Evolutionary conservation across 2,113 vertebrate species (phyloP), one percentile per base, ranked within the genome.

Genomic region (Malurus elegans): DNA sequence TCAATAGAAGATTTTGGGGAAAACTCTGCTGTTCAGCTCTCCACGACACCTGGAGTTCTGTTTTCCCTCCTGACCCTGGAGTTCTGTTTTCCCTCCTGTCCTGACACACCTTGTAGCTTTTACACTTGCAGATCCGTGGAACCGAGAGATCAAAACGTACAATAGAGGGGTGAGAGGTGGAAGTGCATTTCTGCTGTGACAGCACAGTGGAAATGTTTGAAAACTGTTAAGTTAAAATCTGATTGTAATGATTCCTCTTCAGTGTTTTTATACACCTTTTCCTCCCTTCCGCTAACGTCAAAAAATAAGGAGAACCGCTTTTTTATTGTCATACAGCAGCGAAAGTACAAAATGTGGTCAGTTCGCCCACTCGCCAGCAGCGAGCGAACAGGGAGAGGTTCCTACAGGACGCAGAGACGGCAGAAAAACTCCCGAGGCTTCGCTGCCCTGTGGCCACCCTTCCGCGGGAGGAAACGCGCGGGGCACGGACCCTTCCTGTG

Each of bases 151-250:
- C 11, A 67, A 51, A 72, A 51, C 0, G 5, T 8, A 9, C 18
- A 47, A 7, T 0, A 6, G 32, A 25, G 0, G 0, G 10, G 13
- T 4, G n/a, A 61, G 28, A 50, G 13, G 8, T 0, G 28, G 14
- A 65, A 57, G 45, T 5, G 5, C 4, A 6, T 32, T 40, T 38
- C 16, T 71, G 69, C 65, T 36, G 45, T 45, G n/a, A 44, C 51
- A 84, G 56, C 73, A 8, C 18, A 32, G 29, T 2, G 0, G 6
- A 8, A 54, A n/a, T 5, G 12, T 38, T 31, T 13, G 4, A 38
- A 17, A 18, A 16, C 10, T 15, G 3, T 12, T 16, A 28, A 24
- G 19, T 20, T 71, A 73, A 60, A 67, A 47, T 34, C 18, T 8
- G 12, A 50, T 18, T 54, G 23, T 18, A 69, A 31, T 17, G 31